A percentile compares a stretch with the other conserved stretches of the same genome.
These are phyloP conservation scores for Sinocyclocheilus grahami DNA, from an alignment of 2,113 vertebrate genomes.

Conservation along the genomic window DNA sequence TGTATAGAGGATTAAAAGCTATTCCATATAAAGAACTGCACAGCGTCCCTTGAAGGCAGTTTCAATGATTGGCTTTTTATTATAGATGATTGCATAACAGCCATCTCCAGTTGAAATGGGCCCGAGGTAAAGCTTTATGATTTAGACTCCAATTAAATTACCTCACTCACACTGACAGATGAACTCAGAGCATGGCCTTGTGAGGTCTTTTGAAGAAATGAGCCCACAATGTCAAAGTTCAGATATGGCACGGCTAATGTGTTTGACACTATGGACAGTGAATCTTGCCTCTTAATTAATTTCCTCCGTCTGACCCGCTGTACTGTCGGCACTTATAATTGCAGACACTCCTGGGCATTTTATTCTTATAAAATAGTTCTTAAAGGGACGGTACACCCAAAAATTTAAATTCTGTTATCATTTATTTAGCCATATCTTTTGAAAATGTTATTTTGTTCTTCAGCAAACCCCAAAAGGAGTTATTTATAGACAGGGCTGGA, in stretches of 20 bases:
- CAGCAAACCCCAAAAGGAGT: background rate
- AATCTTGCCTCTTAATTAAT: background rate
- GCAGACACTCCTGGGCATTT: background rate
- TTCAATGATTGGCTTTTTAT: conserved; percentile 16
- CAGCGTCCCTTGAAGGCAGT: background rate
- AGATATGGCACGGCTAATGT: conserved; percentile 14
- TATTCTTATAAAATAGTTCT: background rate
- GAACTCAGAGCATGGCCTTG: conserved; percentile 7
- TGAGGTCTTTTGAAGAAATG: conserved; percentile 7
- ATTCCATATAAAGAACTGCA: background rate
- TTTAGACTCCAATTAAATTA: conserved; percentile 39
- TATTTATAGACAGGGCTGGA: too few relatives aligned
- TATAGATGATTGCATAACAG: conserved; percentile 23
- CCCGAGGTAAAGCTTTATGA: conserved; percentile 22
- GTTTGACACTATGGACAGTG: conserved; percentile 21
- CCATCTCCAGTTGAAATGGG: background rate
- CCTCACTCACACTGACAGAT: background rate
- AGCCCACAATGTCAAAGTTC: background rate
- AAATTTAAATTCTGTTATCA: background rate
- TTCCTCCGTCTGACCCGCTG: background rate
- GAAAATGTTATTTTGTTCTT: background rate
- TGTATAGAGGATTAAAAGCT: conserved; percentile 15
- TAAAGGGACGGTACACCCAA: background rate
- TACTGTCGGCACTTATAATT: background rate
- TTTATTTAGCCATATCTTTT: background rate